Percentiles rank a stretch among this genome's conserved stretches.
Evolutionary conservation across 2,113 vertebrate genomes (phyloP).

Genomic region (Hippopotamus amphibius): DNA sequence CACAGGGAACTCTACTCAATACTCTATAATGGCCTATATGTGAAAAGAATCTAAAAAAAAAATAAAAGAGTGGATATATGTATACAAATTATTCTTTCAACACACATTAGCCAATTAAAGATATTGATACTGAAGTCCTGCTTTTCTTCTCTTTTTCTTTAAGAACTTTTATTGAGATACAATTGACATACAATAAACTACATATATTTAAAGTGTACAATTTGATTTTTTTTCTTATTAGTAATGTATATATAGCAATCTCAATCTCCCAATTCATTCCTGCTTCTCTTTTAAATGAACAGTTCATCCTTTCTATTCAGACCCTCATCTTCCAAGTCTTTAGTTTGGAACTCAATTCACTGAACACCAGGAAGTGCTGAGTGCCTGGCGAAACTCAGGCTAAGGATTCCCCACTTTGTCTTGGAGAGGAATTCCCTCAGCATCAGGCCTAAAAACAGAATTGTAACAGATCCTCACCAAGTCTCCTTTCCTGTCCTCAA

Average conservation of each 20-base stretch:
- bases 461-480: background rate
- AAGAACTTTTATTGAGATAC: too few species aligned
- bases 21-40: background rate
- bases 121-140: background rate
- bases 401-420: background rate
- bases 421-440: background rate
- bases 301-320: background rate
- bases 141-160: too few species aligned
- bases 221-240: too few species aligned
- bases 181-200: too few species aligned
- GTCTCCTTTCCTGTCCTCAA: background rate
- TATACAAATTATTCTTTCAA: slow-evolving; percentile 20
- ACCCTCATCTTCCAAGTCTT: background rate
- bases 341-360: background rate
- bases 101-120: background rate
- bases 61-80: background rate
- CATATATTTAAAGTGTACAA: too few species aligned
- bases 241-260: too few species aligned
- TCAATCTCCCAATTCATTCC: too few species aligned
- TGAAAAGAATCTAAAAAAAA: background rate
- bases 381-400: background rate
- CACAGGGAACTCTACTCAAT: background rate
- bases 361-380: background rate
- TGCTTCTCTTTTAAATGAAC: background rate
- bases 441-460: background rate